Conservation (phyloP, 2,797 vertebrate species). For the Sebastes matsubarae region DNA sequence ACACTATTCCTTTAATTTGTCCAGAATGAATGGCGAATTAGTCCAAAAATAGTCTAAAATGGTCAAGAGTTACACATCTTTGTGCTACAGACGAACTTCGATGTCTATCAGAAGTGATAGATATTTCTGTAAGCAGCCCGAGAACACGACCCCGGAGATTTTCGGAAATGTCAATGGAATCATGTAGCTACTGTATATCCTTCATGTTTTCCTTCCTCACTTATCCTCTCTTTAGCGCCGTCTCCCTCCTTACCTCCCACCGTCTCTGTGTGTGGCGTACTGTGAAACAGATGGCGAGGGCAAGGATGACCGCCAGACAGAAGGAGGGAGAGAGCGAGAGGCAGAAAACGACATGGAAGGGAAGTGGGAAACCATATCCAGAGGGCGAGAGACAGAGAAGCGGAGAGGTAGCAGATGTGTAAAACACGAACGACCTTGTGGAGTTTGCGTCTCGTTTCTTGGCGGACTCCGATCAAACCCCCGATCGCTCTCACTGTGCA, state of each 20-base stretch:
- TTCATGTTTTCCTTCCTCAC: conserved; percentile 14
- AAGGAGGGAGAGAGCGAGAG: conserved; percentile 55
- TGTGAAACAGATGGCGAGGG: conserved; percentile 79
- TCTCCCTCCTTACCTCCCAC: conserved; percentile 34
- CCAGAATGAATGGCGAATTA: not conserved
- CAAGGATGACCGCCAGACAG: conserved; percentile 72
- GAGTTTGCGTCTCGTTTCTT: conserved; percentile 52
- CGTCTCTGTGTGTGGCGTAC: conserved; percentile 48
- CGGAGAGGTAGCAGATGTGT: conserved; percentile 73
- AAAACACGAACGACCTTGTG: conserved; percentile 70
- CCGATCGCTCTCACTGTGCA: conserved; percentile 20
- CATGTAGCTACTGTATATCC: not conserved
- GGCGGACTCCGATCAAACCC: conserved; percentile 56
- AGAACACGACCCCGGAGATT: conserved; percentile 7
- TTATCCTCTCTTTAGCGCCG: conserved; percentile 25
- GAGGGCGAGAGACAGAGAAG: conserved; percentile 42
- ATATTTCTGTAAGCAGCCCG: not conserved
- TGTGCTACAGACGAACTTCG: not conserved
- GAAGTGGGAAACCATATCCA: conserved; percentile 58
- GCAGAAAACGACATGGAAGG: conserved; percentile 50
- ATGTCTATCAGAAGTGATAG: not conserved
- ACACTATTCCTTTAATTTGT: not conserved
- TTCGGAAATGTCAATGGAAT: not conserved
- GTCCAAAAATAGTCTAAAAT: not conserved
- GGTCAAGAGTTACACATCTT: not conserved